These are phyloP conservation scores for Athalia rosae DNA, from an alignment of 2,888 invertebrate genomes.

Conservation along the genomic window DNA sequence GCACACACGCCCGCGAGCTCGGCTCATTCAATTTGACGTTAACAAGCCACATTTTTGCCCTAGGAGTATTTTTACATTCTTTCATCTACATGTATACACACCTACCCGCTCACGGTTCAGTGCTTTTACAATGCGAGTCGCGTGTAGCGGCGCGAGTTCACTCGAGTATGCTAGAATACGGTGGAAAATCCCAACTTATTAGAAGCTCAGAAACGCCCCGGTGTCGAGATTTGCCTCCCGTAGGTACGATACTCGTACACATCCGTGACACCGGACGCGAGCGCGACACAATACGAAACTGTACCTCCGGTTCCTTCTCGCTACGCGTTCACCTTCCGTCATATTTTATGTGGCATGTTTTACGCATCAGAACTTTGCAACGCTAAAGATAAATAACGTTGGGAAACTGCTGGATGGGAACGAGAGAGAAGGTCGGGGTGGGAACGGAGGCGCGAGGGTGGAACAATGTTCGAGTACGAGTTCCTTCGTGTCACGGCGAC, in stretches of 20 bases:
- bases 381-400: conserved; percentile 57
- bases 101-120: too few species aligned
- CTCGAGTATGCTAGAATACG: too few species aligned
- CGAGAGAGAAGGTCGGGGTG: not conserved
- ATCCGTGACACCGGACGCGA: conserved; percentile 6
- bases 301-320: not conserved
- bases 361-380: conserved; percentile 57
- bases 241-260: not conserved
- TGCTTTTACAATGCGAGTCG: conserved; percentile 18
- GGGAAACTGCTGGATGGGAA: not conserved
- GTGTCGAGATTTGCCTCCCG: not conserved
- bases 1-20: not conserved
- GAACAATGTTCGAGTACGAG: conserved; percentile 8
- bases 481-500: conserved; percentile 34
- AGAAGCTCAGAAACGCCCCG: conserved; percentile 15
- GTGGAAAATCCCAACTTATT: conserved; percentile 21
- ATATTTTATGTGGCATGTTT: conserved; percentile 59
- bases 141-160: too few species aligned
- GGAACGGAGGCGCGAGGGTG: not conserved
- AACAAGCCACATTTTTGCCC: not conserved
- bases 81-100: not conserved
- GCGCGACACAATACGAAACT: not conserved
- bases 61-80: not conserved
- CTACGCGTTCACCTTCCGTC: conserved; percentile 48
- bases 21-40: conserved; percentile 1